A percentile compares a stretch with the other conserved stretches of the same genome.
These are phyloP conservation scores for Ianthella basta DNA, from an alignment of 37 sponge, comb jelly and placozoan species.

Conservation along the genomic window DNA sequence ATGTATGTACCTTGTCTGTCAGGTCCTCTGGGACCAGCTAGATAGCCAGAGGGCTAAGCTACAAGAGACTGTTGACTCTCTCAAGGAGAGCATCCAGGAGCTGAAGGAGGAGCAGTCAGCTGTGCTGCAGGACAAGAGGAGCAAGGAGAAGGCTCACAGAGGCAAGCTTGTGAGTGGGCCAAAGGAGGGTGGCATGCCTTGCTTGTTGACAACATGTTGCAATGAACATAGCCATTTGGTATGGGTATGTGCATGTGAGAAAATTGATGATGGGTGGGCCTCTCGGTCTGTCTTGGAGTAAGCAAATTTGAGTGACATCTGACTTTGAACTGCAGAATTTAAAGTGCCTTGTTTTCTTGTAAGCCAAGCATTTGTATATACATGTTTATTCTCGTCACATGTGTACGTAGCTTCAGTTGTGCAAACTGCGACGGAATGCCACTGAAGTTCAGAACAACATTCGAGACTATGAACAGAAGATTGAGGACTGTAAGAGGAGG, in stretches of 20 bases:
- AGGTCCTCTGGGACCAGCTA: not conserved
- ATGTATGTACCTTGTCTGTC: not conserved
- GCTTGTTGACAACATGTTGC: too few species aligned
- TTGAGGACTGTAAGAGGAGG: not conserved
- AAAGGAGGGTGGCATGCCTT: not conserved
- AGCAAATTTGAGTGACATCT: too few species aligned
- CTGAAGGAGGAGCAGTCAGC: constrained; percentile 27
- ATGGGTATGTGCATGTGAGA: too few species aligned
- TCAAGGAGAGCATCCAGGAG: constrained; percentile 9
- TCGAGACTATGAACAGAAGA: not conserved
- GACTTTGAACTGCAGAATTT: too few species aligned
- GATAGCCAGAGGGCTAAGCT: constrained; percentile 29
- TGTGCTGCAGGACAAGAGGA: constrained; percentile 33
- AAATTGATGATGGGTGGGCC: too few species aligned
- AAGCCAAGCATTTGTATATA: too few species aligned
- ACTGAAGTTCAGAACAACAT: not conserved
- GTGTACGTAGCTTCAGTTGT: not conserved
- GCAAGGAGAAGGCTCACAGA: constrained; percentile 34
- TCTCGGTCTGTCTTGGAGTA: too few species aligned
- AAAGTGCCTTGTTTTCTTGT: too few species aligned
- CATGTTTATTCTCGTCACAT: not conserved
- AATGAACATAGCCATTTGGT: too few species aligned
- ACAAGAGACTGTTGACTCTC: not conserved
- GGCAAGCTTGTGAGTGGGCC: constrained; percentile 16
- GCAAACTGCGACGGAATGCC: too few species aligned